These are phyloP conservation scores for Platysteira castanea DNA, from an alignment of 2,113 vertebrate species.

Conservation along the genomic window DNA sequence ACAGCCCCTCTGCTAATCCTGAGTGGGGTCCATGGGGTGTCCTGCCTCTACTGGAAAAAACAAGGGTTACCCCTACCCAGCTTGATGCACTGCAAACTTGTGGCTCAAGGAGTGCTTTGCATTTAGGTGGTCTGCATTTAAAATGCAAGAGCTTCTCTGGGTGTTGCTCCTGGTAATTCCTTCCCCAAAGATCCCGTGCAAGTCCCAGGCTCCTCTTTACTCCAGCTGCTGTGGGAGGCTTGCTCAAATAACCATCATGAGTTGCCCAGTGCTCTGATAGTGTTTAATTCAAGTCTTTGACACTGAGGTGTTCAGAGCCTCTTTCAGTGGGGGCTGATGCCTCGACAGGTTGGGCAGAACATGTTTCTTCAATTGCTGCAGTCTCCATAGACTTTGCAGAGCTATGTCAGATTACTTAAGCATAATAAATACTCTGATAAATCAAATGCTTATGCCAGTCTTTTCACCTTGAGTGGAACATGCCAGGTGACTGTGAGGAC, in stretches of 20 bases:
- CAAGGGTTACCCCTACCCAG: neutral
- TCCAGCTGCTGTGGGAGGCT: neutral
- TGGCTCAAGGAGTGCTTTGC: neutral
- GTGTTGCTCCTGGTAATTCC: neutral
- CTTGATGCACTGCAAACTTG: neutral
- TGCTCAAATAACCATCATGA: neutral
- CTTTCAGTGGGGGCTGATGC: neutral
- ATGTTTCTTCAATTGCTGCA: neutral
- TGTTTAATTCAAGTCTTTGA: neutral
- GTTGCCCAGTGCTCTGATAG: neutral
- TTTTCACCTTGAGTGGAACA: neutral
- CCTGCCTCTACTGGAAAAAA: neutral
- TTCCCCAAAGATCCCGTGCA: neutral
- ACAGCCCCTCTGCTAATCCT: too few relatives aligned
- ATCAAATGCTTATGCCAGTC: neutral
- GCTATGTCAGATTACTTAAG: neutral
- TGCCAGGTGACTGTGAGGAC: neutral
- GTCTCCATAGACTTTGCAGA: neutral
- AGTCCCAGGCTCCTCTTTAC: neutral
- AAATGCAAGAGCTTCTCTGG: neutral
- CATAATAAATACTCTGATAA: neutral
- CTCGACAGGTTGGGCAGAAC: neutral
- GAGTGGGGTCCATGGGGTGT: neutral
- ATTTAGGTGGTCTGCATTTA: neutral
- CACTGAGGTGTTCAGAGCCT: neutral